These are phyloP conservation scores for Lepidurus couesii DNA, from an alignment of 1,140 invertebrate species.

Conservation along the genomic window DNA sequence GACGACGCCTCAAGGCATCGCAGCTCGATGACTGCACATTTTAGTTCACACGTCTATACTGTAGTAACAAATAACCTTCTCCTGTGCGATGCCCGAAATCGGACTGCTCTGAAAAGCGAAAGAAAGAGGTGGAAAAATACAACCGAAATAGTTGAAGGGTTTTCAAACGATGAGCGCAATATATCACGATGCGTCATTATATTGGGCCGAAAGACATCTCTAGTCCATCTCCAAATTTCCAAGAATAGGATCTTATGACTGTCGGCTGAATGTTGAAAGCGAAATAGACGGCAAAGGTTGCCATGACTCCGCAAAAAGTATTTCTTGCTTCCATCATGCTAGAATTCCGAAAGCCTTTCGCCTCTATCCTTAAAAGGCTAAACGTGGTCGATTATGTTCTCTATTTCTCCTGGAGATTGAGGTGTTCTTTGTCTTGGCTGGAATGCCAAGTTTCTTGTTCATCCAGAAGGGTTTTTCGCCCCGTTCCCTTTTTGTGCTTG, in stretches of 20 bases:
- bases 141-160: not conserved
- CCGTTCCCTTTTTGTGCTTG: no score
- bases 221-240: constrained; percentile 6
- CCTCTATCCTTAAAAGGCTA: not conserved
- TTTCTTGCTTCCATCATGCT: not conserved
- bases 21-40: not conserved
- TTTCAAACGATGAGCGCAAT: not conserved
- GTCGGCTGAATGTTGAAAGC: not conserved
- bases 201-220: not conserved
- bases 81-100: not conserved
- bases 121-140: not conserved
- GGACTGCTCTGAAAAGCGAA: not conserved
- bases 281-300: not conserved
- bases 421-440: not conserved
- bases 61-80: not conserved
- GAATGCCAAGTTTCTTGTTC: not conserved
- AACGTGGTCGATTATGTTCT: not conserved
- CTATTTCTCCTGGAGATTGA: not conserved
- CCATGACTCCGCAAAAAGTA: not conserved
- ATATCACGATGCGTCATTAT: not conserved
- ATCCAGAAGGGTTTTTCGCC: not conserved
- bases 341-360: constrained; percentile 1
- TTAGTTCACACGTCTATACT: not conserved
- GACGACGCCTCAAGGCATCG: not conserved
- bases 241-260: not conserved